Evolutionary conservation across 2,888 invertebrate species (phyloP).

Genomic region (Suillia variegata): DNA sequence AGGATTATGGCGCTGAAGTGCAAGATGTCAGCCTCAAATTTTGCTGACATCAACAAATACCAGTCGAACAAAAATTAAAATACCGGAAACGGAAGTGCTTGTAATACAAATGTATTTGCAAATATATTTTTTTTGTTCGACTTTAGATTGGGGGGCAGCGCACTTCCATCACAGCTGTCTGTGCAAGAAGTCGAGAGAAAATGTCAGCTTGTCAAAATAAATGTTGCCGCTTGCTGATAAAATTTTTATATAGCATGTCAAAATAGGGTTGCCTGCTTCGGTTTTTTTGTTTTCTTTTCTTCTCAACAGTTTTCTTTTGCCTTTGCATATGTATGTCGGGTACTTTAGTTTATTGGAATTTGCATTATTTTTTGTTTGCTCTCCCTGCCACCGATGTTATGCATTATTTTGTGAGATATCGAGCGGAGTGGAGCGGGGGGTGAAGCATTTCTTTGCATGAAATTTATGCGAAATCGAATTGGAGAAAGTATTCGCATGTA

Average conservation of each 20-base stretch:
- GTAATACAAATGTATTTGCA: neutral
- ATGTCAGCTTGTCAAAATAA: slow-evolving; percentile 54
- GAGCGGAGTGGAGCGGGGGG: neutral
- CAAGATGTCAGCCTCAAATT: slow-evolving; percentile 30
- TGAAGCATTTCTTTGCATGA: neutral
- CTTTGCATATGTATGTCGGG: slow-evolving; percentile 11
- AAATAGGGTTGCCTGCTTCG: slow-evolving; percentile 36
- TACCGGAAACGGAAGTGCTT: neutral
- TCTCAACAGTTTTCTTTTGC: neutral
- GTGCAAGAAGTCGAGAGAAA: slow-evolving; percentile 15
- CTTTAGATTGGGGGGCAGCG: neutral
- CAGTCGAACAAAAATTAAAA: slow-evolving; percentile 2
- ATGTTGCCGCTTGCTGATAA: slow-evolving; percentile 46
- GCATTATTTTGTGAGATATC: neutral
- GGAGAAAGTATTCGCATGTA: neutral
- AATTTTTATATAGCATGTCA: slow-evolving; percentile 50
- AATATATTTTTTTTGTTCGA: neutral
- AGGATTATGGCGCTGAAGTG: too few relatives aligned
- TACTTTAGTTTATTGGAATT: slow-evolving; percentile 52
- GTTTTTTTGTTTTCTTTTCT: neutral
- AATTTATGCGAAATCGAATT: slow-evolving; percentile 49
- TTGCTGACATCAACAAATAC: slow-evolving; percentile 22
- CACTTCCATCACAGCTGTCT: neutral
- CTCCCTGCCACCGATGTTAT: neutral
- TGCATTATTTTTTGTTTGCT: slow-evolving; percentile 29